A percentile compares a stretch with the other conserved stretches of the same genome.
phyloP scores from a whole-genome alignment of 30 jellyfish, hydroid and myxozoan genomes.

The Cassiopea andromeda region DNA sequence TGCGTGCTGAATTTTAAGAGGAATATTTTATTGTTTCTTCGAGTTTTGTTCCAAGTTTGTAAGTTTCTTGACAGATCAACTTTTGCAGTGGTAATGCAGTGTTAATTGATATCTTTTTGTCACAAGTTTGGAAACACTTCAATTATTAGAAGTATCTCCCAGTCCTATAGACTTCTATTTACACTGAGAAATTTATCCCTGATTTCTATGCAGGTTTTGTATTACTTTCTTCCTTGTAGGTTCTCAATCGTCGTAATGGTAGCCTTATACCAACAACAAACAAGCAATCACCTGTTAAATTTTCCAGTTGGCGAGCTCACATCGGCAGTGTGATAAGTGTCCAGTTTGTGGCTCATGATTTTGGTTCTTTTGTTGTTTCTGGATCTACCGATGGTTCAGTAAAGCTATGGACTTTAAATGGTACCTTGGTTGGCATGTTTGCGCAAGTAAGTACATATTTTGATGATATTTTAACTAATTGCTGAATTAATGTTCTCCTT shows the following conservation, averaged over 20 bases:
- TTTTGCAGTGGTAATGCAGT: too few species aligned
- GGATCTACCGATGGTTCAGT: slow-evolving; percentile 77
- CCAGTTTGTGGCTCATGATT: slow-evolving; percentile 54
- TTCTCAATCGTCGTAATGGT: slow-evolving; percentile 45
- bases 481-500: not conserved
- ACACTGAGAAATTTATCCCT: not conserved
- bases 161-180: too few species aligned
- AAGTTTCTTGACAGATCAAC: too few species aligned
- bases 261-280: slow-evolving; percentile 58
- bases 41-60: too few species aligned
- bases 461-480: not conserved
- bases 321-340: slow-evolving; percentile 60
- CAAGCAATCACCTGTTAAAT: slow-evolving; percentile 41
- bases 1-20: too few species aligned
- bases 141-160: too few species aligned
- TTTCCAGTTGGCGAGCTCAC: slow-evolving; percentile 61
- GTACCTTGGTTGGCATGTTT: slow-evolving; percentile 70
- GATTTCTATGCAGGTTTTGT: not conserved
- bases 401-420: slow-evolving; percentile 65
- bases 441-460: slow-evolving; percentile 38
- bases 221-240: slow-evolving; percentile 1
- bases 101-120: too few species aligned
- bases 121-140: too few species aligned
- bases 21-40: too few species aligned
- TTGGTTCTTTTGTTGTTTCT: slow-evolving; percentile 62